A percentile compares a stretch with the other conserved stretches of the same genome.
phyloP scores from a whole-genome alignment of 2,888 invertebrate species.

The Frankliniella fusca region DNA sequence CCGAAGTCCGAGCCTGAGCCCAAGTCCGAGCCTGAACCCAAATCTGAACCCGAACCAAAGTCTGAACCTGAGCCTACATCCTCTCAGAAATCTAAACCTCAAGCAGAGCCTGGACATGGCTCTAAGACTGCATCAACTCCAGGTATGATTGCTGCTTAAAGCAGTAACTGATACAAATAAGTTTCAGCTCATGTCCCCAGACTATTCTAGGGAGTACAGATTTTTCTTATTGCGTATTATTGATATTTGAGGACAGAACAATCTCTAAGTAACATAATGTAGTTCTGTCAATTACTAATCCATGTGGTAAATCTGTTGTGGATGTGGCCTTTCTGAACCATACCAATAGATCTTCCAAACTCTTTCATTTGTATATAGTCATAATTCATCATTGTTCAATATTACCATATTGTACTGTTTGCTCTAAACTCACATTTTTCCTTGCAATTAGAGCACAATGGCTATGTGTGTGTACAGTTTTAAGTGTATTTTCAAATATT shows the following conservation, averaged over 20 bases:
- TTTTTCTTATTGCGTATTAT: too few relatives aligned
- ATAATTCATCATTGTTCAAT: background rate
- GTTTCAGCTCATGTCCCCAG: too few relatives aligned
- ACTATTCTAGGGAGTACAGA: too few relatives aligned
- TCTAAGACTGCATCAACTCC: slow-evolving; percentile 43
- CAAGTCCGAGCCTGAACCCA: slow-evolving; percentile 47
- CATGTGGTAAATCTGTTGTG: background rate
- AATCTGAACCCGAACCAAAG: slow-evolving; percentile 46
- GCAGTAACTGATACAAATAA: too few relatives aligned
- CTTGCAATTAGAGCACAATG: too few relatives aligned
- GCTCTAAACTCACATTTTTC: too few relatives aligned
- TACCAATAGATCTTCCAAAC: too few relatives aligned
- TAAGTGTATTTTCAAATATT: background rate
- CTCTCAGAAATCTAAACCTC: slow-evolving; percentile 45
- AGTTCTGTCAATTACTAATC: background rate
- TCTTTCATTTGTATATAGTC: background rate
- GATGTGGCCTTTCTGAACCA: too few relatives aligned
- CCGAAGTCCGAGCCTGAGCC: slow-evolving; percentile 48
- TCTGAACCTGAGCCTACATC: slow-evolving; percentile 48
- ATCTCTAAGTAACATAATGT: too few relatives aligned
- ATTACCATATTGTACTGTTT: too few relatives aligned
- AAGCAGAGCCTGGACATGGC: slow-evolving; percentile 47
- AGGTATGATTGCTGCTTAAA: background rate
- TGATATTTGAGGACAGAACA: too few relatives aligned
- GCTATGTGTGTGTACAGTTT: background rate